Evolutionary conservation across 2,113 vertebrate species (phyloP), one percentile per base, ranked within the genome.

Genomic region (Orthonyx spaldingii): DNA sequence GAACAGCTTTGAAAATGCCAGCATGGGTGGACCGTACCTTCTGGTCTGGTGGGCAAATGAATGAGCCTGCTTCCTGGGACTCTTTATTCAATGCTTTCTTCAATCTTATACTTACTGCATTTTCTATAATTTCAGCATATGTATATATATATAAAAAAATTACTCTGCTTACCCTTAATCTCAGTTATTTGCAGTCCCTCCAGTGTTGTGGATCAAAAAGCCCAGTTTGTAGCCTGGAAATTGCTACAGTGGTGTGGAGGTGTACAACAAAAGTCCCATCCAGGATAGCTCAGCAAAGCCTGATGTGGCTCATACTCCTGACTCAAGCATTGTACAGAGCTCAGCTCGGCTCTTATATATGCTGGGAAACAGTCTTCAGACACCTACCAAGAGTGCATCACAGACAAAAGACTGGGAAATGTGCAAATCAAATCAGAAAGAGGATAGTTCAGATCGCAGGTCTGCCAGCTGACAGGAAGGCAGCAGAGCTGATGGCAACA

Each of bases 261-360:
- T 55, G 30, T 16, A 7, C 27, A 39, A 50, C 14, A 26, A 28
- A 84, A 80, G 6, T 39, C 37, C 23, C 9, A 1, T 10, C 8
- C 30, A 20, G 41, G 3, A 37, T 3, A 68, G 35, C 22, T 60
- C 4, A 4, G 21, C 44, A 52, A 52, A 65, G 19, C 23, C 26
- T 10, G 5, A 28, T 41, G 27, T 13, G 47, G 28, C 33, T 53
- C 57, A 53, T 37, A 35, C 1, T 1, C 21, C 65, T 41, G 35
- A 44, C 46, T 57, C 10, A 14, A 82, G 33, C 21, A 39, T 3
- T 11, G 0, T 6, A 44, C 0, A 3, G 65, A 60, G 57, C 35
- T 64, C 44, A 71, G 18, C n/a, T 50, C 15, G 0, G 26, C 66
- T 88, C 5, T 2, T 1, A 10, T 6, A 9, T 33, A 8, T 0